Conservation (phyloP, 2,888 invertebrate genomes). For the Cryptocheilus praepositus region DNA sequence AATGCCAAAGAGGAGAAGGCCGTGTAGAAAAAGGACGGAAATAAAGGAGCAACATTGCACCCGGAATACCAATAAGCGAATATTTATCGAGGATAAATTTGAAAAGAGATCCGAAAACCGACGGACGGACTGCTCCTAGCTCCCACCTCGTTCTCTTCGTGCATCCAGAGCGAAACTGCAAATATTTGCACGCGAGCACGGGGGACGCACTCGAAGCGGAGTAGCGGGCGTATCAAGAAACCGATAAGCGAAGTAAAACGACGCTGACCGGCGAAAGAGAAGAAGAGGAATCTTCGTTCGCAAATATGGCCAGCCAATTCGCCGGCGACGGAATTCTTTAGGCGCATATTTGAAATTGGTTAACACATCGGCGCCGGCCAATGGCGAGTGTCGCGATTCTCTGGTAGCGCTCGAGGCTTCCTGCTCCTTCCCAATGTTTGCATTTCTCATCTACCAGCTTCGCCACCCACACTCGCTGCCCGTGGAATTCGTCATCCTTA, state of each 20-base stretch:
- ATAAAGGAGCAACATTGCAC: conserved; percentile 17
- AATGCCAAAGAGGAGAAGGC: background rate
- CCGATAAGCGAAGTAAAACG: conserved; percentile 25
- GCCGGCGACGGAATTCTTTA: background rate
- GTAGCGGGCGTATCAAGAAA: conserved; percentile 27
- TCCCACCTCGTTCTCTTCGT: conserved; percentile 23
- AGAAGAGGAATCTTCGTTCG: background rate
- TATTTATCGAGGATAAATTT: conserved; percentile 52
- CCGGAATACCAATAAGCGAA: conserved; percentile 45
- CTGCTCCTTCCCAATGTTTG: conserved; percentile 63
- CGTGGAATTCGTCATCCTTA: conserved; percentile 50
- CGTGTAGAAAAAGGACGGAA: background rate
- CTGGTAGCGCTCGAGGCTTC: conserved; percentile 19
- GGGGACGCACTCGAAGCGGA: conserved; percentile 29
- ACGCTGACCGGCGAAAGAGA: background rate
- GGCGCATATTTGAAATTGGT: too few relatives aligned
- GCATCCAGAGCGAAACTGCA: conserved; percentile 36
- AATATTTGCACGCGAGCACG: conserved; percentile 51
- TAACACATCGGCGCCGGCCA: too few relatives aligned
- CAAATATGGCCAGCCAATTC: conserved; percentile 1
- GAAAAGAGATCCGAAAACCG: conserved; percentile 44
- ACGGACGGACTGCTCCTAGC: conserved; percentile 11
- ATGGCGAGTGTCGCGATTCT: too few relatives aligned
- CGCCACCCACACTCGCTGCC: conserved; percentile 61
- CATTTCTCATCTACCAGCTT: conserved; percentile 71